phyloP scores from a whole-genome alignment of 1,140 invertebrate genomes.

The Drosophila neocordata region DNA sequence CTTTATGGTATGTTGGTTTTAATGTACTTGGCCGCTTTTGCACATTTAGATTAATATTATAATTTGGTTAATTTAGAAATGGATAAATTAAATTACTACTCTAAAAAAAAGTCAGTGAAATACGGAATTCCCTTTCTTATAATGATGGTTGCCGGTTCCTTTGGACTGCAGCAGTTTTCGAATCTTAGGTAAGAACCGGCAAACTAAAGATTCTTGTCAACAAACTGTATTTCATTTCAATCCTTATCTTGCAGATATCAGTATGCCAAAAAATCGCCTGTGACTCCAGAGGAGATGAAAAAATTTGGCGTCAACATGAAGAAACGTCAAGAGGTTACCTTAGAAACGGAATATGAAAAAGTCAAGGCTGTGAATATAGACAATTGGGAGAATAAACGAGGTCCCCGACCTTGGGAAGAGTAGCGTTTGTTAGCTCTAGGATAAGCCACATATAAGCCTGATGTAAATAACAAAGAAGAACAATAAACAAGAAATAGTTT shows the following conservation, averaged over 20 bases:
- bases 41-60: constrained; percentile 43
- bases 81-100: constrained; percentile 63
- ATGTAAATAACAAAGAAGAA: no score
- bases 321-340: constrained; percentile 86
- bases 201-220: neutral
- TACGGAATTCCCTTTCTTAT: constrained; percentile 87
- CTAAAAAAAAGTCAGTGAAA: constrained; percentile 66
- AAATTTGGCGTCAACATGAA: constrained; percentile 87
- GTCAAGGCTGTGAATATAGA: constrained; percentile 89
- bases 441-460: neutral
- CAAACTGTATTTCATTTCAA: neutral
- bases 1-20: neutral
- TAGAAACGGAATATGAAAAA: constrained; percentile 90
- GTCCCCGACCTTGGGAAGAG: constrained; percentile 91
- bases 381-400: constrained; percentile 91
- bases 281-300: constrained; percentile 86
- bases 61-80: constrained; percentile 45
- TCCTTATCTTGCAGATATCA: constrained; percentile 85
- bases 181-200: constrained; percentile 84
- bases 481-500: no score
- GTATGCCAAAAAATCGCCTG: constrained; percentile 85
- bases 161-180: constrained; percentile 88
- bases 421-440: constrained; percentile 35
- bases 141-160: constrained; percentile 87
- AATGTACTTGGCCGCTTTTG: neutral